Percentiles rank a stretch among this genome's conserved stretches.
Evolutionary conservation across 2,888 invertebrate genomes (phyloP).

Genomic region (Polydrusus tereticollis): DNA sequence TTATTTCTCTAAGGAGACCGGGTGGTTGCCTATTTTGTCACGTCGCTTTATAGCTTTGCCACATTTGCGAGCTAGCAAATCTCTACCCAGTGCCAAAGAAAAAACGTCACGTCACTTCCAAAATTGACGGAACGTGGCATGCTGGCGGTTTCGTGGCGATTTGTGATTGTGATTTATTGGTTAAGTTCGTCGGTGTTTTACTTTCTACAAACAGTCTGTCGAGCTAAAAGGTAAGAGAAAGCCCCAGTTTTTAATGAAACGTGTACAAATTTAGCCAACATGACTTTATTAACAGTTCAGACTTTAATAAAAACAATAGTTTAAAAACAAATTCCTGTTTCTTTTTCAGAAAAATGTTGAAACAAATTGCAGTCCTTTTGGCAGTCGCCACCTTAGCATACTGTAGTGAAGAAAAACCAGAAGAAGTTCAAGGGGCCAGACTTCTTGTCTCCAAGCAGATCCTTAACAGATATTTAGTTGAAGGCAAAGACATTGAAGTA

Average conservation of each 20-base stretch:
- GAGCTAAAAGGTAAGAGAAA: conserved; percentile 10
- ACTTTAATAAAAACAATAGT: neutral
- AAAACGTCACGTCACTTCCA: conserved; percentile 6
- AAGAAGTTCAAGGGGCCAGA: conserved; percentile 83
- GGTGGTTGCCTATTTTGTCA: no score
- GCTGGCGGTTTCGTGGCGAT: conserved; percentile 9
- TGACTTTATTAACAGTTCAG: neutral
- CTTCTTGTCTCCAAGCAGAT: conserved; percentile 94
- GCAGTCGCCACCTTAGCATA: conserved; percentile 55
- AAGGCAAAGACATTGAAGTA: conserved; percentile 95
- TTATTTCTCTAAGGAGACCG: no score
- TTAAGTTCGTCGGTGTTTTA: conserved; percentile 9
- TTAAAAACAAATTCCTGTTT: neutral
- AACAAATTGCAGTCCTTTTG: conserved; percentile 50
- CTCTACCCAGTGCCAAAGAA: neutral
- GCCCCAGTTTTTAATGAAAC: conserved; percentile 1
- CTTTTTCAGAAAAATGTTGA: conserved; percentile 52
- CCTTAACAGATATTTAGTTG: conserved; percentile 95
- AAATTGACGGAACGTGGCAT: conserved; percentile 9
- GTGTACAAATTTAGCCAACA: neutral
- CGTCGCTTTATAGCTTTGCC: no score
- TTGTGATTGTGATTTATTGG: conserved; percentile 6
- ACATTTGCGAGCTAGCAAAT: no score
- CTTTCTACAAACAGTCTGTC: conserved; percentile 1
- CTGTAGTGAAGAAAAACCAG: conserved; percentile 68